These are phyloP conservation scores for Siniperca undulata DNA, from an alignment of 2,797 vertebrate genomes.

Conservation along the genomic window DNA sequence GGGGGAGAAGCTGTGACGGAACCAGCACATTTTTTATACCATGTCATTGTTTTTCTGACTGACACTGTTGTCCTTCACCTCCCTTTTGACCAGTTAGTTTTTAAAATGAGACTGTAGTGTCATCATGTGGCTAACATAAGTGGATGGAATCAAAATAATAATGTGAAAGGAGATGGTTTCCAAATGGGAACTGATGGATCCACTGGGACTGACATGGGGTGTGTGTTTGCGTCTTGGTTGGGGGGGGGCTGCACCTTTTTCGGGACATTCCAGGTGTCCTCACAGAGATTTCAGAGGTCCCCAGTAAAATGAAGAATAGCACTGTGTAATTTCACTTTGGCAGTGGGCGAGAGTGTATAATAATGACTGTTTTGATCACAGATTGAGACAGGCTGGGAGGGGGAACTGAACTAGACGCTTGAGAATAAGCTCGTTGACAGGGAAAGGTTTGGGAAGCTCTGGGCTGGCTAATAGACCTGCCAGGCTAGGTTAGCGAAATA, in stretches of 20 bases:
- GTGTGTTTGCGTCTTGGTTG: not conserved
- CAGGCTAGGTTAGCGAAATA: conserved; percentile 81
- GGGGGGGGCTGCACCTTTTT: conserved; percentile 1
- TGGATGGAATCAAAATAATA: not conserved
- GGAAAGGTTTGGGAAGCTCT: conserved; percentile 70
- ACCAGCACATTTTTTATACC: not conserved
- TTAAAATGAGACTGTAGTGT: not conserved
- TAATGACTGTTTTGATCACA: conserved; percentile 76
- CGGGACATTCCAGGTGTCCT: not conserved
- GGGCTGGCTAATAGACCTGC: conserved; percentile 82
- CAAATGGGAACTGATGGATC: conserved; percentile 59
- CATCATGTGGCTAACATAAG: not conserved
- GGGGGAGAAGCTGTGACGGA: not conserved
- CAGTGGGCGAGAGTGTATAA: conserved; percentile 48
- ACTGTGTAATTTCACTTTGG: conserved; percentile 49
- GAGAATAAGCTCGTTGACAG: conserved; percentile 74
- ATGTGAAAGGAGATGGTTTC: conserved; percentile 26
- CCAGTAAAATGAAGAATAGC: conserved; percentile 40
- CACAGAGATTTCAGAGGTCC: conserved; percentile 4
- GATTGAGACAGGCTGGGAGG: conserved; percentile 70
- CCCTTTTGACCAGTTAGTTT: not conserved
- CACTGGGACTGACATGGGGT: conserved; percentile 26
- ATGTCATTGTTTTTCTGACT: not conserved
- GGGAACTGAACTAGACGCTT: conserved; percentile 68
- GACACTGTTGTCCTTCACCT: not conserved